Evolutionary conservation across 2,797 vertebrate species (phyloP), one percentile per base, ranked within the genome.

Genomic region (Cossypha dichroa): DNA sequence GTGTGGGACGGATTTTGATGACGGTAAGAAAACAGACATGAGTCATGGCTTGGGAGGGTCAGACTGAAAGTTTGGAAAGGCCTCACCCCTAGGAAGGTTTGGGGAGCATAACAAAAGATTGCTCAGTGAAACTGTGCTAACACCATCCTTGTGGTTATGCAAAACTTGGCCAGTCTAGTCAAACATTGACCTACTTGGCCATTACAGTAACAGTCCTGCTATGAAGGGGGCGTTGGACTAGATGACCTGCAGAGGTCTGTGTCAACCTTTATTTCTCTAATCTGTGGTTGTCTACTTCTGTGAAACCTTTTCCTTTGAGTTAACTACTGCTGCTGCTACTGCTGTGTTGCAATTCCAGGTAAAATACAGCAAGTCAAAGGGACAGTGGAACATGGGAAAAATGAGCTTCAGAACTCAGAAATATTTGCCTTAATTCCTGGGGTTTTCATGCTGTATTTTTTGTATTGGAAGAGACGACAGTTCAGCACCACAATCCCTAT

Each of bases 31-130:
- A 64, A 40, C 1, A 49, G 19, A 33, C 4, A 20, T 4, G 58
- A 67, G 7, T 29, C 33, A 33, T 75, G 6, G 2, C 14, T 78
- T 68, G 31, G n/a, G 7, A 68, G 8, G 3, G 46, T 70, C 33
- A 38, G 29, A 55, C 6, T 3, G 22, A 46, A 52, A 19, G 3
- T 58, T 15, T 80, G 36, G 25, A 82, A 90, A 72, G 86, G 1
- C 1, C 0, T 33, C 14, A 19, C 20, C 31, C 31, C 31, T 56
- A 10, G 10, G 19, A 72, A 67, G 15, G 1, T 3, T 1, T 73
- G 13, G 33, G 22, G 6, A 74, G 16, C 68, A 59, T 17, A 48
- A 36, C 15, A 34, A 25, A 88, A 74, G 25, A 48, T 17, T 43
- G 15, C 6, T n/a, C 16, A 38, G 31, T 43, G 40, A 59, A 68